Conservation (phyloP, 2,888 invertebrate species). For the Onthophagus sagittarius region DNA sequence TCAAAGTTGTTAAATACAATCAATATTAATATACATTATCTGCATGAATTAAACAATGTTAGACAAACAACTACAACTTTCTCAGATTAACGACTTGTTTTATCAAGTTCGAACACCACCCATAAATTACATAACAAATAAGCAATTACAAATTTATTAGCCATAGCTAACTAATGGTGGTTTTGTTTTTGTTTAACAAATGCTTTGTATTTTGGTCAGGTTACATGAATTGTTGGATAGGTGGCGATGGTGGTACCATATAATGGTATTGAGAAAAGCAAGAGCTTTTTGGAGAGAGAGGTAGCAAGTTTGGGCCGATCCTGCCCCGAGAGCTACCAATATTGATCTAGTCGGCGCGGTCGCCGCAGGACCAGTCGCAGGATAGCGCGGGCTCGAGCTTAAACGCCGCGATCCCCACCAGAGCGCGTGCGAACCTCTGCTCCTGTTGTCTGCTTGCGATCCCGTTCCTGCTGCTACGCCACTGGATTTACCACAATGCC, state of each 20-base stretch:
- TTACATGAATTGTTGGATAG: not conserved
- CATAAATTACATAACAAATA: too few relatives aligned
- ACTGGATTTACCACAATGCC: slow-evolving; percentile 32
- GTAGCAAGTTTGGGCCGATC: slow-evolving; percentile 27
- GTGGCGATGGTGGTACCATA: not conserved
- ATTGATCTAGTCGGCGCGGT: slow-evolving; percentile 43
- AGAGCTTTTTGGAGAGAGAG: not conserved
- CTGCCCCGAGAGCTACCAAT: slow-evolving; percentile 40
- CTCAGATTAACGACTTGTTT: too few relatives aligned
- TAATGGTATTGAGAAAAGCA: not conserved
- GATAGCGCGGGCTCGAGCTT: slow-evolving; percentile 38
- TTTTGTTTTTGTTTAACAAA: not conserved
- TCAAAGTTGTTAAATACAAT: too few relatives aligned
- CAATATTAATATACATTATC: too few relatives aligned
- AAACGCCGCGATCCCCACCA: slow-evolving; percentile 25
- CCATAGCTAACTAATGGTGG: too few relatives aligned
- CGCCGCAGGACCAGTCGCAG: slow-evolving; percentile 44
- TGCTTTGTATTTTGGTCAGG: not conserved
- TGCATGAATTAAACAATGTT: too few relatives aligned
- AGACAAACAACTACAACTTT: too few relatives aligned
- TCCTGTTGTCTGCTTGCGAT: not conserved
- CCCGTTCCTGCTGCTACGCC: slow-evolving; percentile 30
- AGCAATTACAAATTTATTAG: too few relatives aligned
- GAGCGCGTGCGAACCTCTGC: slow-evolving; percentile 22
- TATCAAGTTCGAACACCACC: too few relatives aligned